Conservation (phyloP, 2,888 invertebrate species). For the Thalpophila matura region DNA sequence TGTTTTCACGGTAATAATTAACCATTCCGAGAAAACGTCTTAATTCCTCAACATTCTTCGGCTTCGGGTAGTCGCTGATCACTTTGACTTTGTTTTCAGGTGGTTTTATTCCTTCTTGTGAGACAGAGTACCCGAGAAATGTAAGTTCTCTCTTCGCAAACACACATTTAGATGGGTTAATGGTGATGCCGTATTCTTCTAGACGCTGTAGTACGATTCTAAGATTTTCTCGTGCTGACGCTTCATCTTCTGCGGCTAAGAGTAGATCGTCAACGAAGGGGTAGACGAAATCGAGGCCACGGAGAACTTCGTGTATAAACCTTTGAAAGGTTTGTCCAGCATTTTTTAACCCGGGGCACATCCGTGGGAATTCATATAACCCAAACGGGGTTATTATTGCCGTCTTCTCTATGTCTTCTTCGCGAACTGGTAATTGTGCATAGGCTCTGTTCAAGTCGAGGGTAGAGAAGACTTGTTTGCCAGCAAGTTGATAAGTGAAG, state of each 20-base stretch:
- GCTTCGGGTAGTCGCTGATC: conserved; percentile 6
- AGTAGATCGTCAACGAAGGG: conserved; percentile 3
- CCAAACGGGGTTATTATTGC: conserved; percentile 45
- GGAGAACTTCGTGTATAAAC: conserved; percentile 31
- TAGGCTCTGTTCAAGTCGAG: conserved; percentile 36
- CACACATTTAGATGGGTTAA: conserved; percentile 10
- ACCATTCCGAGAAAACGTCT: conserved; percentile 12
- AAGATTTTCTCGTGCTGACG: conserved; percentile 1
- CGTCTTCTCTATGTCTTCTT: conserved; percentile 35
- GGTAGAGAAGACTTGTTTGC: conserved; percentile 20
- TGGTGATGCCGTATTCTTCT: conserved; percentile 13
- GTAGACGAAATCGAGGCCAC: conserved; percentile 7
- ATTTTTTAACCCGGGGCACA: conserved; percentile 40
- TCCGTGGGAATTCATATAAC: conserved; percentile 44
- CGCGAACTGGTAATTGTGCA: background rate
- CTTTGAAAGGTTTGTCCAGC: conserved; percentile 45
- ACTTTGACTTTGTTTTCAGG: conserved; percentile 1
- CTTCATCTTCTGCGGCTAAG: background rate
- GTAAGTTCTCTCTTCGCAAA: conserved; percentile 4
- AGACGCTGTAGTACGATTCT: conserved; percentile 13
- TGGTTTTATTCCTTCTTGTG: background rate
- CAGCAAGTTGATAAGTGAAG: conserved; percentile 26
- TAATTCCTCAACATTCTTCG: background rate
- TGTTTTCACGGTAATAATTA: background rate
- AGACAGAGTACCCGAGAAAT: background rate